Conservation (phyloP, 2,797 vertebrate species). For the Lepus townsendii region DNA sequence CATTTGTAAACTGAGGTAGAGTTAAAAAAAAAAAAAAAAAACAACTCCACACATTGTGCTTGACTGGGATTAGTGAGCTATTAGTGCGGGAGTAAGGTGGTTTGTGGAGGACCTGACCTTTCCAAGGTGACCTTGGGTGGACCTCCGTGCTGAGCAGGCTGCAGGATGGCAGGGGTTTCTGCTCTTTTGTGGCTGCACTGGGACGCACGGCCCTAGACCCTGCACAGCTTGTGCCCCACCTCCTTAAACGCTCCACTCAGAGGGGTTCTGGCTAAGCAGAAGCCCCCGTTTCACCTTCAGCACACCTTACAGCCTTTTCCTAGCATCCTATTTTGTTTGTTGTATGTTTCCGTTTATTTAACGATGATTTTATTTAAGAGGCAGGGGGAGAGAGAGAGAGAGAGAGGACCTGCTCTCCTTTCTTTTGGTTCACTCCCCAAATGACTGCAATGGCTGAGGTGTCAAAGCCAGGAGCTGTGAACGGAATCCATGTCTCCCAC, state of each 20-base stretch:
- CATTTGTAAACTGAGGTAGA: not conserved
- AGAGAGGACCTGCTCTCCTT: no score
- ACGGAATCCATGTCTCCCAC: no score
- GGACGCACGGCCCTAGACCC: not conserved
- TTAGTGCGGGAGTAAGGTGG: not conserved
- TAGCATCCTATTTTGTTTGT: not conserved
- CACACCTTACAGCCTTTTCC: not conserved
- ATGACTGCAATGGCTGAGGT: no score
- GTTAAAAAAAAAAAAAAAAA: not conserved
- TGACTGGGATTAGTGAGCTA: not conserved
- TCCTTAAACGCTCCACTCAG: not conserved
- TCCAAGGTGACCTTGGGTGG: not conserved
- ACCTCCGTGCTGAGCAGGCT: not conserved
- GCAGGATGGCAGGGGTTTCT: not conserved
- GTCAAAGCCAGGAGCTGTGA: no score
- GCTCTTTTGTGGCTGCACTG: not conserved
- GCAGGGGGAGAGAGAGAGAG: no score
- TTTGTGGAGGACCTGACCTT: not conserved
- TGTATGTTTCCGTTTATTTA: not conserved
- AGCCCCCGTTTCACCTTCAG: not conserved
- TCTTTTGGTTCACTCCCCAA: no score
- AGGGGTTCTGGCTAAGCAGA: not conserved
- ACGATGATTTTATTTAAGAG: no score
- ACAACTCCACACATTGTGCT: no score
- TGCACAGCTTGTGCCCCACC: fast-evolving